These are phyloP conservation scores for Lacerta viridis DNA, from an alignment of 2,797 vertebrate species.

Conservation along the genomic window DNA sequence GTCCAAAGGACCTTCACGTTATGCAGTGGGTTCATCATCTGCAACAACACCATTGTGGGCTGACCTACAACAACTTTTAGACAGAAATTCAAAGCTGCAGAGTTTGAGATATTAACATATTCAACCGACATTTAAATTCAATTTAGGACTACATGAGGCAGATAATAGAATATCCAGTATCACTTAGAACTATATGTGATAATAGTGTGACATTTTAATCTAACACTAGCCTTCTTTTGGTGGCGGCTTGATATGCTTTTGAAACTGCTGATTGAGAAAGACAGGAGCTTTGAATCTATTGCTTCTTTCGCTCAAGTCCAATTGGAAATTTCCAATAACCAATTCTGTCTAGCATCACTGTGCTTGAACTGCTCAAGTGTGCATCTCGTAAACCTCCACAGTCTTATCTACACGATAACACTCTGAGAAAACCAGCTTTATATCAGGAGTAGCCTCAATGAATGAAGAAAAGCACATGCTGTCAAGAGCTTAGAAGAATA, in stretches of 20 bases:
- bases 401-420: conserved; percentile 24
- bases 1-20: neutral
- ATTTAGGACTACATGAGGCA: conserved; percentile 33
- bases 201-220: conserved; percentile 31
- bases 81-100: neutral
- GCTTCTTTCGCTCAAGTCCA: neutral
- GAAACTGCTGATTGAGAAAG: neutral
- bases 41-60: neutral
- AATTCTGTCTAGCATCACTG: neutral
- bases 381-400: conserved; percentile 6
- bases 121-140: conserved; percentile 25
- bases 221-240: conserved; percentile 16
- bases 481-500: conserved; percentile 22
- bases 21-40: neutral
- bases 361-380: conserved; percentile 5
- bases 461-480: conserved; percentile 17
- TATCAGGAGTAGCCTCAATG: conserved; percentile 18
- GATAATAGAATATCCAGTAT: conserved; percentile 24
- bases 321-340: conserved; percentile 35
- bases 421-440: conserved; percentile 12
- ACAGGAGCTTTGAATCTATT: neutral
- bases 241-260: conserved; percentile 9
- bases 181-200: conserved; percentile 27
- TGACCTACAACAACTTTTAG: neutral
- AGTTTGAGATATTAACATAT: neutral